Conservation (phyloP, 2,888 invertebrate species). For the Melolontha melolontha region DNA sequence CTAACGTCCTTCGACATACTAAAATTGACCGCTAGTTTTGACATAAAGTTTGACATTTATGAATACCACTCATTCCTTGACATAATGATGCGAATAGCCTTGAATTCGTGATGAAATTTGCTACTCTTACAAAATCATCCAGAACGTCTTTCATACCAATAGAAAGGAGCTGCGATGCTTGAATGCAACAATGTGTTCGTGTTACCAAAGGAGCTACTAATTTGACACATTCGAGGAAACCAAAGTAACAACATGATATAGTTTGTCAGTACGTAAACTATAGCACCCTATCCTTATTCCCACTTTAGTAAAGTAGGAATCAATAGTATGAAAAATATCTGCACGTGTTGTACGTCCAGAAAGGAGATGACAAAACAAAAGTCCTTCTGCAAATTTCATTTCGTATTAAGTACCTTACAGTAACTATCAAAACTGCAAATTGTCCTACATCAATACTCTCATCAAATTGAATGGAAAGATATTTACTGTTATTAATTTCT, state of each 20-base stretch:
- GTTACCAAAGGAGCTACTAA: slow-evolving; percentile 31
- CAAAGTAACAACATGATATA: slow-evolving; percentile 40
- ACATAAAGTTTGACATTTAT: too few relatives aligned
- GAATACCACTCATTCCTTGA: too few relatives aligned
- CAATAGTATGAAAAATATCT: slow-evolving; percentile 32
- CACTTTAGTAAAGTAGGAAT: slow-evolving; percentile 34
- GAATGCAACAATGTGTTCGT: slow-evolving; percentile 46
- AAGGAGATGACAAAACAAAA: slow-evolving; percentile 38
- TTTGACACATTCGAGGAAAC: slow-evolving; percentile 34
- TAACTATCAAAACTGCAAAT: slow-evolving; percentile 30
- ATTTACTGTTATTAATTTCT: slow-evolving; percentile 41
- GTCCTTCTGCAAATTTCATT: slow-evolving; percentile 23
- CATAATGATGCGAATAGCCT: too few relatives aligned
- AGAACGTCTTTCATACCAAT: too few relatives aligned
- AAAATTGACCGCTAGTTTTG: too few relatives aligned
- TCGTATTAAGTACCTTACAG: slow-evolving; percentile 34
- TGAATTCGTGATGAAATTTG: too few relatives aligned
- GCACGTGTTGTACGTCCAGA: slow-evolving; percentile 34
- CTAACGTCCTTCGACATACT: too few relatives aligned
- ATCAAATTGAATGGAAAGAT: slow-evolving; percentile 35
- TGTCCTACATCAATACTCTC: slow-evolving; percentile 33
- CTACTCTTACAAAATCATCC: too few relatives aligned
- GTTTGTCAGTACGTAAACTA: slow-evolving; percentile 41
- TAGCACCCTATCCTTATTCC: slow-evolving; percentile 34
- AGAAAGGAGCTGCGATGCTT: too few relatives aligned